Conservation (phyloP, 2,797 vertebrate species). For the Bucorvus abyssinicus region DNA sequence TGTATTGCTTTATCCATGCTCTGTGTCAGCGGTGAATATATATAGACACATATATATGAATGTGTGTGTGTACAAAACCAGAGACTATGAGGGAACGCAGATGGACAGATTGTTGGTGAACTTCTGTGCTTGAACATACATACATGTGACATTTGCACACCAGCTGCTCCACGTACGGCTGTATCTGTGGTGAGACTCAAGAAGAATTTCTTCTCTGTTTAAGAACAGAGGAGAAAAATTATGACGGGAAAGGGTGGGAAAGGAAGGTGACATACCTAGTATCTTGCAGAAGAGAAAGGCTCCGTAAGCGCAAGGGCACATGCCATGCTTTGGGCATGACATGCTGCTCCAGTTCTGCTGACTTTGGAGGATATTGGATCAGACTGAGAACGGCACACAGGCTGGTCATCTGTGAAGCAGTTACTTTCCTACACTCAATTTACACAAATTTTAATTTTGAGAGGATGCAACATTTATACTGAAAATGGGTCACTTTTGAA, state of each 20-base stretch:
- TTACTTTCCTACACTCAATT: background rate
- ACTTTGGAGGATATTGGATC: background rate
- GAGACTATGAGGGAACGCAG: background rate
- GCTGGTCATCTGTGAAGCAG: background rate
- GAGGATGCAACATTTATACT: background rate
- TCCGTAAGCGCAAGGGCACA: rapidly evolving
- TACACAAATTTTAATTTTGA: background rate
- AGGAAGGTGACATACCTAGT: background rate
- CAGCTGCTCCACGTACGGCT: background rate
- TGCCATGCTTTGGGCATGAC: rapidly evolving
- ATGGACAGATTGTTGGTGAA: background rate
- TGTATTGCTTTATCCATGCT: background rate
- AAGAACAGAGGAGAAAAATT: background rate
- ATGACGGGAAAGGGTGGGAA: background rate
- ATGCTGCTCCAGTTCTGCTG: background rate
- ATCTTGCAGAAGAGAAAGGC: background rate
- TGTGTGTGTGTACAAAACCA: background rate
- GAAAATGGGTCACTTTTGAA: background rate
- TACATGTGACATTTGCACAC: background rate
- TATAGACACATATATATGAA: too few relatives aligned
- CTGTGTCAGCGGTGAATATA: background rate
- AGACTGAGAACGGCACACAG: background rate
- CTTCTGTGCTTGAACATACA: background rate
- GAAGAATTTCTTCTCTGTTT: background rate
- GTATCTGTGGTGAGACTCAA: background rate